phyloP scores from a whole-genome alignment of 2,797 vertebrate species.

The Tamandua tetradactyla region DNA sequence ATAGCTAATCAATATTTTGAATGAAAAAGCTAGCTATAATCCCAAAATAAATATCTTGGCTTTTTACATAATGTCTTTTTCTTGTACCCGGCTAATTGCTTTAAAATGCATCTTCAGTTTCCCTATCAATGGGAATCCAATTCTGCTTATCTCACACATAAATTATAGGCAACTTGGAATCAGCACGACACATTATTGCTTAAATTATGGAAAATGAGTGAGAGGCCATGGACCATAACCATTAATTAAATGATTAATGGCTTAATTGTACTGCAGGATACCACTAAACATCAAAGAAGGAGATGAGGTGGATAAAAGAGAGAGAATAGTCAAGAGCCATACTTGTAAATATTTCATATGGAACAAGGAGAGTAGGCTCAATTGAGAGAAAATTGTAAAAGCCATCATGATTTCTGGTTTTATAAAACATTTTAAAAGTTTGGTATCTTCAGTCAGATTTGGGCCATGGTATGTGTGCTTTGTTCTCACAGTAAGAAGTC shows the following conservation, averaged over 20 bases:
- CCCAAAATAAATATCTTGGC: conserved; percentile 52
- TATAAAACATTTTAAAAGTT: not conserved
- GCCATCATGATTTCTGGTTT: not conserved
- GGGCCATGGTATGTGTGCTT: not conserved
- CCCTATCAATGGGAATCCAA: conserved; percentile 46
- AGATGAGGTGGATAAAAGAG: not conserved
- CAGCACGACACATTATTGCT: not conserved
- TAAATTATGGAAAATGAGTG: conserved; percentile 8
- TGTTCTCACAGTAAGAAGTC: not conserved
- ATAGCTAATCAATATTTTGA: not conserved
- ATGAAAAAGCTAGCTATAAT: conserved; percentile 5
- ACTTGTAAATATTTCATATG: not conserved
- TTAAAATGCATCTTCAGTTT: conserved; percentile 44
- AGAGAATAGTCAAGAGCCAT: not conserved
- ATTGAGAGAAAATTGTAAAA: not conserved
- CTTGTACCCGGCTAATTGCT: conserved; percentile 35
- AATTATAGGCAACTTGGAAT: conserved; percentile 58
- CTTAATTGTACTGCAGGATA: not conserved
- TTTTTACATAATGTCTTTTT: conserved; percentile 51
- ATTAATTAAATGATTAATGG: not conserved
- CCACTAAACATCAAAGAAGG: not conserved
- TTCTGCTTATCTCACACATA: conserved; percentile 63
- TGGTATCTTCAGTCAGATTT: not conserved
- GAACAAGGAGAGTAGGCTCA: not conserved
- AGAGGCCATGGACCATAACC: not conserved